Evolutionary conservation across 2,113 vertebrate genomes (phyloP).

Genomic region (Pionites leucogaster): DNA sequence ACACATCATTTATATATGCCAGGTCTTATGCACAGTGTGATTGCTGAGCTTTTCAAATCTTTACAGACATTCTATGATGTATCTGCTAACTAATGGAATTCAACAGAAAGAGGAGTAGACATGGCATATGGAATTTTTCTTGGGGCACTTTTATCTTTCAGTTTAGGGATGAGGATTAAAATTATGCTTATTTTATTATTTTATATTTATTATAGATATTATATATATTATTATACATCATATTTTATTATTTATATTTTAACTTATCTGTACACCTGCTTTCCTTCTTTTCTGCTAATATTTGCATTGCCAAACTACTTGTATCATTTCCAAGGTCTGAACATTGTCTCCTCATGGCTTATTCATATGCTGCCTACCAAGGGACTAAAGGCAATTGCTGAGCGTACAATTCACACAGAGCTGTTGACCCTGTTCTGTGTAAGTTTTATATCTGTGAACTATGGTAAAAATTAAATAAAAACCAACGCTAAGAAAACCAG

Average conservation of each 20-base stretch:
- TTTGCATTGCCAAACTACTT: background rate
- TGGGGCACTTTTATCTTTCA: background rate
- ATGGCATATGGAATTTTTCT: background rate
- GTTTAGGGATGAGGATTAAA: background rate
- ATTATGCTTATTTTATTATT: background rate
- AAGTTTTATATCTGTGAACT: background rate
- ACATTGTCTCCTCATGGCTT: background rate
- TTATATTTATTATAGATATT: background rate
- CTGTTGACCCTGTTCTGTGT: background rate
- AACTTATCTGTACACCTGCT: background rate
- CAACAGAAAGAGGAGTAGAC: background rate
- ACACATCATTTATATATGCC: slow-evolving; percentile 70
- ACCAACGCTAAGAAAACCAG: background rate
- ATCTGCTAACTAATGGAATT: slow-evolving; percentile 7
- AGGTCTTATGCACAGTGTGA: slow-evolving; percentile 19
- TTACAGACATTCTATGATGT: slow-evolving; percentile 50
- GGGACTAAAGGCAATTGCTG: background rate
- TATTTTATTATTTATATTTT: background rate
- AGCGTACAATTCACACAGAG: background rate
- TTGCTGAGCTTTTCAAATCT: slow-evolving; percentile 36
- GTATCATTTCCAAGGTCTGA: background rate
- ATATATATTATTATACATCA: too few relatives aligned
- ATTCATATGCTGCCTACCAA: background rate
- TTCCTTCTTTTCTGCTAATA: background rate
- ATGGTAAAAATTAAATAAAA: background rate